Conservation (phyloP, 1,140 invertebrate genomes). For the Rhopalosiphum padi region DNA sequence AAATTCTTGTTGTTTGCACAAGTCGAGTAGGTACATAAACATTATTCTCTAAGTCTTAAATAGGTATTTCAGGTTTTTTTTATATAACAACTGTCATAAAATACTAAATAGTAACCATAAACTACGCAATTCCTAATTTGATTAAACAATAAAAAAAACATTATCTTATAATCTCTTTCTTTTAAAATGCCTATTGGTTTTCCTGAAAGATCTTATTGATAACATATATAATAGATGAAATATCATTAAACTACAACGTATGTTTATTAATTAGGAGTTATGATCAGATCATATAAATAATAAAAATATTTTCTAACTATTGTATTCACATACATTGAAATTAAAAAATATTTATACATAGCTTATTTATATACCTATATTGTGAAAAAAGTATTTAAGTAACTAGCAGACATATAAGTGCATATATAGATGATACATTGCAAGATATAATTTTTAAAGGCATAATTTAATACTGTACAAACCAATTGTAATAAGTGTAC, state of each 20-base stretch:
- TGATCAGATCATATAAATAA: no score
- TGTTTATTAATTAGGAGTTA: no score
- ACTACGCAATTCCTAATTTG: conserved; percentile 21
- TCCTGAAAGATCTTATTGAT: neutral
- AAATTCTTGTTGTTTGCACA: neutral
- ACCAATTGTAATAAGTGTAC: no score
- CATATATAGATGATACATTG: neutral
- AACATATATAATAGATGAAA: neutral
- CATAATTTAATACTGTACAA: neutral
- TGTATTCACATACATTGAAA: no score
- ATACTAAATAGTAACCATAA: neutral
- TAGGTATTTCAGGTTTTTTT: conserved; percentile 5
- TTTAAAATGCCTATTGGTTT: neutral
- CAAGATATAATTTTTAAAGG: neutral
- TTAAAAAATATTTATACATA: no score
- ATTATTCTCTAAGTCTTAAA: neutral
- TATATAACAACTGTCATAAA: neutral
- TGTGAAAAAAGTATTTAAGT: neutral
- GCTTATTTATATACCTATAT: no score
- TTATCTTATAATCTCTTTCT: neutral
- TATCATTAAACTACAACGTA: neutral
- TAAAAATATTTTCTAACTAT: no score
- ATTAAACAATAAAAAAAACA: neutral
- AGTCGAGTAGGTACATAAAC: neutral
- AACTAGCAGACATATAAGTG: neutral